Percentiles rank a stretch among this genome's conserved stretches.
Evolutionary conservation across 2,888 invertebrate genomes (phyloP).

Genomic region (Polyommatus icarus): DNA sequence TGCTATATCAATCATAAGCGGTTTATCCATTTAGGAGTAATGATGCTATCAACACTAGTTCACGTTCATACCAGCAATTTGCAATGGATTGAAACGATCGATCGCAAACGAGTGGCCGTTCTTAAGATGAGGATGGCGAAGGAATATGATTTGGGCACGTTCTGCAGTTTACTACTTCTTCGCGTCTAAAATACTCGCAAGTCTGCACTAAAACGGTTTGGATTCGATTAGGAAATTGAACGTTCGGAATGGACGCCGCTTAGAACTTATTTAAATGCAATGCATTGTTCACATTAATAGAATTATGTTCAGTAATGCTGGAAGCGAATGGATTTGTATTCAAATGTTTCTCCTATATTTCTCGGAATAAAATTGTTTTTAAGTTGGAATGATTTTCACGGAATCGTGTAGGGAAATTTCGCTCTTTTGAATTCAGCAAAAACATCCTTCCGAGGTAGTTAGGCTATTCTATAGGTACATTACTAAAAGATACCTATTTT

Average conservation of each 20-base stretch:
- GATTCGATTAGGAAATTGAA: conserved; percentile 13
- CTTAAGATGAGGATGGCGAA: neutral
- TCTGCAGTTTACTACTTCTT: neutral
- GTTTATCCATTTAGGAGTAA: no score
- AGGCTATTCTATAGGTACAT: no score
- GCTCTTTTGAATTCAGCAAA: neutral
- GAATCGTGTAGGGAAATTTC: neutral
- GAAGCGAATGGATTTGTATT: conserved; percentile 8
- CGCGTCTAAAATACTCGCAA: neutral
- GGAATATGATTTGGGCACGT: conserved; percentile 1
- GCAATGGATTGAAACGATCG: neutral
- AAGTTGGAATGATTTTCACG: neutral
- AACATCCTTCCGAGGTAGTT: no score
- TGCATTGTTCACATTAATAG: conserved; percentile 20
- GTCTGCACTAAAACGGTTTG: conserved; percentile 5
- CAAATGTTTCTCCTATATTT: neutral
- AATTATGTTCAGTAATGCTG: conserved; percentile 19
- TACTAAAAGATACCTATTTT: no score
- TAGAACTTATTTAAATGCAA: conserved; percentile 24
- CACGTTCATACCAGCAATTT: no score
- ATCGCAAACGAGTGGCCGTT: neutral
- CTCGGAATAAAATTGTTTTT: neutral
- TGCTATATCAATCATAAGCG: no score
- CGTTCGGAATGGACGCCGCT: conserved; percentile 12
- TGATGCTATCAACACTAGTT: no score